Conservation (phyloP, 2,113 vertebrate genomes). For the Tragelaphus imberbis region DNA sequence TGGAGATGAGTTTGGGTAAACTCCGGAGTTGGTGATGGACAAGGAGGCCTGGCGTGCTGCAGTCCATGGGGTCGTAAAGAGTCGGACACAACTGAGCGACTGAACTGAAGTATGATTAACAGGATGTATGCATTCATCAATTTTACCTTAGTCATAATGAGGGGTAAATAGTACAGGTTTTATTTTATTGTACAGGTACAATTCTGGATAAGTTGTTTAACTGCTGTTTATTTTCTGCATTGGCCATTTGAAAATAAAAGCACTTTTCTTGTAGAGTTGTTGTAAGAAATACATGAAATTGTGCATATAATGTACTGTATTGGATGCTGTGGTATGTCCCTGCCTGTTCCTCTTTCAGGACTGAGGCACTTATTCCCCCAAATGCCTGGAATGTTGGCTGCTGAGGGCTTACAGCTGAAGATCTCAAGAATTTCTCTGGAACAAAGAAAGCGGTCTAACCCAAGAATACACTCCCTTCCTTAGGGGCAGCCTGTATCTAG, state of each 20-base stretch:
- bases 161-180: neutral
- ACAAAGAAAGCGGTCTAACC: neutral
- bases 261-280: neutral
- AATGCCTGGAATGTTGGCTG: neutral
- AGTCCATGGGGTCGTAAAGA: neutral
- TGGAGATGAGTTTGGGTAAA: neutral
- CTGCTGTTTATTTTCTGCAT: neutral
- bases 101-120: neutral
- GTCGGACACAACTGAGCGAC: rapidly evolving
- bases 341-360: no score
- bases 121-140: neutral
- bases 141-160: neutral
- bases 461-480: neutral
- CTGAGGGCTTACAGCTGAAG: neutral
- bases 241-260: neutral
- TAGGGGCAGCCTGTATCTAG: neutral
- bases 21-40: neutral
- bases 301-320: neutral
- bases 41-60: neutral
- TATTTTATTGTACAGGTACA: neutral
- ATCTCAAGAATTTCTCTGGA: neutral
- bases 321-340: neutral
- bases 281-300: neutral
- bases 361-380: neutral
- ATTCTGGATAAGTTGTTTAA: neutral